Conservation (phyloP, 2,113 vertebrate species). For the Pygoscelis adeliae region DNA sequence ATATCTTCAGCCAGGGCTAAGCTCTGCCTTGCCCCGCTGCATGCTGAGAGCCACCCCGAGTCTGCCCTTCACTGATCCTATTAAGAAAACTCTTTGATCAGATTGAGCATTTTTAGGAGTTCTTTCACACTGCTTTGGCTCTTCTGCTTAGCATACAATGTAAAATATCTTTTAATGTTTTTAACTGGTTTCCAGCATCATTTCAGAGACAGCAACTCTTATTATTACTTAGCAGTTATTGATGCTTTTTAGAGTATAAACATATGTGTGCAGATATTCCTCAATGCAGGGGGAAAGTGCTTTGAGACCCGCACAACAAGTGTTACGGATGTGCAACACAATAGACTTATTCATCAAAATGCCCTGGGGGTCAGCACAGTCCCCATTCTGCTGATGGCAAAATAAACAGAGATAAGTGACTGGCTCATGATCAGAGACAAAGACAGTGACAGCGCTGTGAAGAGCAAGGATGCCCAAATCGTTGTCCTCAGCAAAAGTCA, state of each 20-base stretch:
- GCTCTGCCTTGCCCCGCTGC: background rate
- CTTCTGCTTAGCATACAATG: background rate
- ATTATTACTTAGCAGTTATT: background rate
- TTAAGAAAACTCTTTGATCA: background rate
- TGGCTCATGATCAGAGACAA: background rate
- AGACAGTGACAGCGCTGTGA: background rate
- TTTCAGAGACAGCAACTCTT: background rate
- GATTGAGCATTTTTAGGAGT: background rate
- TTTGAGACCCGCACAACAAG: background rate
- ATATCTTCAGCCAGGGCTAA: background rate
- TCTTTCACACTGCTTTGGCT: background rate
- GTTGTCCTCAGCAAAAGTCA: background rate
- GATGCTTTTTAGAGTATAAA: background rate
- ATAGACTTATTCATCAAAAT: background rate
- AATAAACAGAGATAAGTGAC: background rate
- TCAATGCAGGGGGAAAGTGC: background rate
- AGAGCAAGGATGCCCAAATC: background rate
- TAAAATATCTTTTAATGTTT: background rate
- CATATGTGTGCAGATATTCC: background rate
- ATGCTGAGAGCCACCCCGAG: background rate
- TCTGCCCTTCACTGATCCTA: background rate
- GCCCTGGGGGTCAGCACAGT: background rate
- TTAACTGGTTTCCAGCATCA: background rate
- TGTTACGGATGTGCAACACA: background rate
- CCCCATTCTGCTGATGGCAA: background rate